Base-by-base conservation (phyloP, 2,113 vertebrate species). In the Xenopus borealis region DNA sequence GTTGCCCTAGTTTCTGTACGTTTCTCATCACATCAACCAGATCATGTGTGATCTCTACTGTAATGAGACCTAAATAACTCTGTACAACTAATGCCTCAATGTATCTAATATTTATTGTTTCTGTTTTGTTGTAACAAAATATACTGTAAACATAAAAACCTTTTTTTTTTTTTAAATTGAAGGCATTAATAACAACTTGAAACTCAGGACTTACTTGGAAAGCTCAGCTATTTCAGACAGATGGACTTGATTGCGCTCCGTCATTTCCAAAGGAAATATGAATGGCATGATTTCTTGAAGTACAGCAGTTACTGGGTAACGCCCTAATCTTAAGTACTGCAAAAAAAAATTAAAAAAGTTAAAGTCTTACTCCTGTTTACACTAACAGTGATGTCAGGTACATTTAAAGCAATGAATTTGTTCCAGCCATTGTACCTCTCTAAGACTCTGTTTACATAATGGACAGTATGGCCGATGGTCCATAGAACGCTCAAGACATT, bases 361-460 rank as follows among this genome's bases (percentile, higher is more conserved):
- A 8, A 17, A 55, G 19, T 2, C 9, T 61, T 27, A 27, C 19
- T 12, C 18, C 7, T 20, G 10, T 55, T n/a, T 55, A 40, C 5
- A 40, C 33, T 40, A 7, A 40, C 33, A 40, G 33, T 40, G 33
- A 40, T 6, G 3, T 0, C 5, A 6, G 33, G 33, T 40, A 40
- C 33, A 40, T 10, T 12, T 16, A 50, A 50, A 50, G 3, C 10
- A 7, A 50, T 13, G 3, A 12, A 50, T 50, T 50, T 50, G 33
- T 40, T 40, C 47, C 8, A 4, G n/a, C n/a, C 13, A 53, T 14
- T 53, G 50, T 82, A 93, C 95, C 92, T 97, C 93, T 78, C 93
- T 88, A 62, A 97, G 86, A n/a, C 93, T 92, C 81, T 97, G 93
- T 65, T 97, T 97, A 86, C 95, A 97, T 79, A 97, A 93, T 2